Evolutionary conservation across 2,113 vertebrate genomes (phyloP).

Genomic region (Cyprinodon tularosa): DNA sequence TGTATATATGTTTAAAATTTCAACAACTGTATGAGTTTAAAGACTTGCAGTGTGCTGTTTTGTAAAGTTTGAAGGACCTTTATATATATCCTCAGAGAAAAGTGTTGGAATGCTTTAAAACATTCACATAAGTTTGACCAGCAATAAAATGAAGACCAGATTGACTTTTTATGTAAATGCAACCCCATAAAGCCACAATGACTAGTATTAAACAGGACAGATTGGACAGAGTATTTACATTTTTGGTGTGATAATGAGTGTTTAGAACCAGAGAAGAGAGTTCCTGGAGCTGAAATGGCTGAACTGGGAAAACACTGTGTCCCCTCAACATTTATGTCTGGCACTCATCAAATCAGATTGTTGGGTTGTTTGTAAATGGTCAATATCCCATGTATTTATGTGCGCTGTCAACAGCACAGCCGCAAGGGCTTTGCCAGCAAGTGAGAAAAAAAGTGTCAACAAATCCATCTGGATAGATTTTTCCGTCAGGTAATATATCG

Average conservation of each 20-base stretch:
- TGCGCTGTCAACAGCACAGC: constrained; percentile 51
- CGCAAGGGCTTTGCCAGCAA: constrained; percentile 38
- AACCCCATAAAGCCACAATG: no score
- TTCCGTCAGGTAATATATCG: constrained; percentile 62
- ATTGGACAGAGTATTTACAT: no score
- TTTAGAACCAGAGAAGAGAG: neutral
- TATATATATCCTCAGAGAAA: no score
- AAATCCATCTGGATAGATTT: constrained; percentile 61
- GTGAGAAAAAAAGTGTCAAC: constrained; percentile 54
- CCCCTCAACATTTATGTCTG: constrained; percentile 14
- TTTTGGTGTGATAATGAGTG: neutral
- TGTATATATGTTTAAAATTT: no score
- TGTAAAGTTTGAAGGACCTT: neutral
- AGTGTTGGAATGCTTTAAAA: no score
- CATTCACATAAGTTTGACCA: no score
- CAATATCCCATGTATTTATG: constrained; percentile 56
- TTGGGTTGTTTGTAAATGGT: constrained; percentile 56
- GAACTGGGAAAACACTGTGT: constrained; percentile 6
- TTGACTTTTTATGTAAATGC: no score
- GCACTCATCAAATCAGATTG: constrained; percentile 35
- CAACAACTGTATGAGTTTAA: neutral
- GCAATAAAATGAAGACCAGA: no score
- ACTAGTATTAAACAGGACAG: no score
- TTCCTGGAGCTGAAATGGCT: neutral
- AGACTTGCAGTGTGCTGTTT: neutral